Evolutionary conservation across 2,113 vertebrate genomes (phyloP).

Genomic region (Hystrix brachyura): DNA sequence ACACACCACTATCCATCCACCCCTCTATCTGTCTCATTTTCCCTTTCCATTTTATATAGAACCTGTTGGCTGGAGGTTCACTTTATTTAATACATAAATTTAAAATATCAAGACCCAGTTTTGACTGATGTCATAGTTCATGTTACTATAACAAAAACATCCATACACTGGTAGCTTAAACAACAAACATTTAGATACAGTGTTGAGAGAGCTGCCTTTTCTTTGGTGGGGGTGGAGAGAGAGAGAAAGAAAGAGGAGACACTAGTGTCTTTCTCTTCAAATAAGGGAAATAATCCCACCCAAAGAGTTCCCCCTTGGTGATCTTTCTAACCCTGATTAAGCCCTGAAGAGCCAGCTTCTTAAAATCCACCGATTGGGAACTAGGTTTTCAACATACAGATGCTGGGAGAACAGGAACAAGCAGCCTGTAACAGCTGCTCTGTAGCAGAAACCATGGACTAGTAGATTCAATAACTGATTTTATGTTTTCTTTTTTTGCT

Average conservation of each 20-base stretch:
- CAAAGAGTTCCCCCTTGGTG: background rate
- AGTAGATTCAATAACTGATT: background rate
- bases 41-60: background rate
- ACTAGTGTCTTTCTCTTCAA: background rate
- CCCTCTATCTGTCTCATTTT: background rate
- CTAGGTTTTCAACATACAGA: background rate
- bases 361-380: background rate
- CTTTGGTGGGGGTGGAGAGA: background rate
- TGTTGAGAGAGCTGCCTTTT: background rate
- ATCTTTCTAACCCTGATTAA: background rate
- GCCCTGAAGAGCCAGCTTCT: background rate
- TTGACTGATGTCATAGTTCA: background rate
- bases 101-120: background rate
- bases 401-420: background rate
- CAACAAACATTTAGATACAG: background rate
- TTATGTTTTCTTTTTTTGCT: background rate
- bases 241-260: background rate
- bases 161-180: background rate
- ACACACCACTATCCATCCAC: background rate
- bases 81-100: background rate
- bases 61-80: background rate
- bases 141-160: background rate
- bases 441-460: background rate
- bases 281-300: background rate
- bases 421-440: background rate